Conservation (phyloP, 2,113 vertebrate genomes). For the Phalacrocorax carbo region DNA sequence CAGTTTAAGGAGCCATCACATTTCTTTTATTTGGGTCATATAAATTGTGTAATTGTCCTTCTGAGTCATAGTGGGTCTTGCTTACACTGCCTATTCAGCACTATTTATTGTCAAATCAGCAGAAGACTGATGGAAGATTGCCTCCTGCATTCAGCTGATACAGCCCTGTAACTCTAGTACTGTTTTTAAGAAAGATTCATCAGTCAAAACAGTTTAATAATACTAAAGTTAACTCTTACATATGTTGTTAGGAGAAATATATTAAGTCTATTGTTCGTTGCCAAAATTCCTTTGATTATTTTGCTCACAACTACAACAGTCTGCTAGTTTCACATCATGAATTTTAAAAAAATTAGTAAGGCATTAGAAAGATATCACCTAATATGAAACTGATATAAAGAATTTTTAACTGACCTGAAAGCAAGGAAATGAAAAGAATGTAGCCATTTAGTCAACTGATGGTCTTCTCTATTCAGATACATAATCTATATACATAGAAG, state of each 20-base stretch:
- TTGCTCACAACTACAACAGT: neutral
- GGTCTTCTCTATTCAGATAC: neutral
- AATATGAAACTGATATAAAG: neutral
- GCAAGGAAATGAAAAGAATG: neutral
- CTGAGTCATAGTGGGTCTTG: neutral
- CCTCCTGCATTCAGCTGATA: neutral
- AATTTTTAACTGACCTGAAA: neutral
- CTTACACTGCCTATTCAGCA: neutral
- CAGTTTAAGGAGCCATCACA: neutral
- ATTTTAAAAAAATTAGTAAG: neutral
- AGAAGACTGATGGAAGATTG: neutral
- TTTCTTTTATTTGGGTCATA: constrained; percentile 5
- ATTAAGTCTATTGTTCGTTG: neutral
- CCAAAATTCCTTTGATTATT: neutral
- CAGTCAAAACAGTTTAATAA: neutral
- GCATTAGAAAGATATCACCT: neutral
- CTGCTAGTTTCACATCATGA: neutral
- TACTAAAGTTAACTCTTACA: neutral
- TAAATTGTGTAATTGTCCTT: constrained; percentile 3
- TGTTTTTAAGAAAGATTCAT: neutral
- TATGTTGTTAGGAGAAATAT: neutral
- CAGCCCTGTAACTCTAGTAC: neutral
- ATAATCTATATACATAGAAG: neutral
- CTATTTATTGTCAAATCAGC: constrained; percentile 15
- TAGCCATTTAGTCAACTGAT: neutral